Percentiles rank a stretch among this genome's conserved stretches.
Conservation (phyloP, 2,113 vertebrate species). For the Ahaetulla prasina region DNA sequence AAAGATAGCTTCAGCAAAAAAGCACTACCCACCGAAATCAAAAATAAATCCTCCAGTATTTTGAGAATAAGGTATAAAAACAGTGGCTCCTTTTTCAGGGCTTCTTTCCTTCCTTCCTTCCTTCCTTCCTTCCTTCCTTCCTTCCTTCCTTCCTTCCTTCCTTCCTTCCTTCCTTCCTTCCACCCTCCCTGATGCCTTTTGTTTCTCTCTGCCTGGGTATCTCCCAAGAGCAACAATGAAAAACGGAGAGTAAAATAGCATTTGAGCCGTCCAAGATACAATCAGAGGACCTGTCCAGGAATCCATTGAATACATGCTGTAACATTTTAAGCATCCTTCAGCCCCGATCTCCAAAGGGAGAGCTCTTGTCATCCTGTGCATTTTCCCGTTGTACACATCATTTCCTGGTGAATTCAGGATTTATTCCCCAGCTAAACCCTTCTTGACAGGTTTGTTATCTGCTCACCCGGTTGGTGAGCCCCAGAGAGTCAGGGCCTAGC, state of each 20-base stretch:
- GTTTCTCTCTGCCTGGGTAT: not conserved
- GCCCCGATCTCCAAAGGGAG: slow-evolving; percentile 71
- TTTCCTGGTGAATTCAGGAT: slow-evolving; percentile 76
- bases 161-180: not conserved
- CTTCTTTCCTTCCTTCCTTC: not conserved
- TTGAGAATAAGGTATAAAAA: not conserved
- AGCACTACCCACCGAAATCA: not conserved
- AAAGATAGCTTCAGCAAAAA: not conserved
- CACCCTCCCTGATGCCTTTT: not conserved
- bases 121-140: not conserved
- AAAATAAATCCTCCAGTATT: not conserved
- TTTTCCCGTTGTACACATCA: slow-evolving; percentile 77
- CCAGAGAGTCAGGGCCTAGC: slow-evolving; percentile 76
- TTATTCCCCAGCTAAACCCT: slow-evolving; percentile 80
- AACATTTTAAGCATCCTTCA: slow-evolving; percentile 72
- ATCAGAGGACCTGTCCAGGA: slow-evolving; percentile 79
- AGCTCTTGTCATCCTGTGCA: slow-evolving; percentile 73
- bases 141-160: not conserved
- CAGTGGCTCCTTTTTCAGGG: not conserved
- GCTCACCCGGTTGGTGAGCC: slow-evolving; percentile 78
- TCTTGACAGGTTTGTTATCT: slow-evolving; percentile 91
- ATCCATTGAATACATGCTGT: slow-evolving; percentile 67
- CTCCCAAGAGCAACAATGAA: not conserved
- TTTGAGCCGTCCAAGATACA: slow-evolving; percentile 70
- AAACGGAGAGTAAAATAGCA: slow-evolving; percentile 60